Percentiles rank a stretch among this genome's conserved stretches.
phyloP scores from a whole-genome alignment of 2,888 invertebrate genomes.

The Hirudinaria manillensis region DNA sequence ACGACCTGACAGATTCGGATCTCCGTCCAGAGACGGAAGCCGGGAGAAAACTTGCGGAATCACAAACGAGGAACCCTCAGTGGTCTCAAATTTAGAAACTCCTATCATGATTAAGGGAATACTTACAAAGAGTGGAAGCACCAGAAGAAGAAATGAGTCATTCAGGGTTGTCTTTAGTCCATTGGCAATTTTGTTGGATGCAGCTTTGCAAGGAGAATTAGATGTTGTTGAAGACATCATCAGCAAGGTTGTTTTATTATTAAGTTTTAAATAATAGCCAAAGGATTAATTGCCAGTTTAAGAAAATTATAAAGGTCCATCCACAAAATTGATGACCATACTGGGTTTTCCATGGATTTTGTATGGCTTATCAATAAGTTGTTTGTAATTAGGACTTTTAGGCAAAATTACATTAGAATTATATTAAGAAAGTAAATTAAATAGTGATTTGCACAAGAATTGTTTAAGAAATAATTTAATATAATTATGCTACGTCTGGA shows the following conservation, averaged over 20 bases:
- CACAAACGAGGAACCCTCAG: background rate
- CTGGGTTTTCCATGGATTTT: too few species aligned
- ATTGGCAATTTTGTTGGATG: conserved; percentile 86
- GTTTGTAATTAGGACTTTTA: too few species aligned
- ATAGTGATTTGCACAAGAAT: too few species aligned
- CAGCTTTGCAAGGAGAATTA: conserved; percentile 92
- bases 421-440: too few species aligned
- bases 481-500: too few species aligned
- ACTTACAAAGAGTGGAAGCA: background rate
- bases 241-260: conserved; percentile 58
- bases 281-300: too few species aligned
- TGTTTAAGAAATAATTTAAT: too few species aligned
- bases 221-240: conserved; percentile 93
- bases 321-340: too few species aligned
- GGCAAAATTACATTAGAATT: too few species aligned
- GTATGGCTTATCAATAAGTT: too few species aligned
- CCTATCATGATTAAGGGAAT: background rate
- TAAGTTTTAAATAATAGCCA: too few species aligned
- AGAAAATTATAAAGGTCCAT: too few species aligned
- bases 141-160: background rate
- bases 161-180: conserved; percentile 89
- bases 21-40: background rate
- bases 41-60: background rate
- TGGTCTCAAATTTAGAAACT: background rate
- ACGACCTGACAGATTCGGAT: background rate